phyloP scores from a whole-genome alignment of 2,888 invertebrate genomes.

The Mayetiola destructor region DNA sequence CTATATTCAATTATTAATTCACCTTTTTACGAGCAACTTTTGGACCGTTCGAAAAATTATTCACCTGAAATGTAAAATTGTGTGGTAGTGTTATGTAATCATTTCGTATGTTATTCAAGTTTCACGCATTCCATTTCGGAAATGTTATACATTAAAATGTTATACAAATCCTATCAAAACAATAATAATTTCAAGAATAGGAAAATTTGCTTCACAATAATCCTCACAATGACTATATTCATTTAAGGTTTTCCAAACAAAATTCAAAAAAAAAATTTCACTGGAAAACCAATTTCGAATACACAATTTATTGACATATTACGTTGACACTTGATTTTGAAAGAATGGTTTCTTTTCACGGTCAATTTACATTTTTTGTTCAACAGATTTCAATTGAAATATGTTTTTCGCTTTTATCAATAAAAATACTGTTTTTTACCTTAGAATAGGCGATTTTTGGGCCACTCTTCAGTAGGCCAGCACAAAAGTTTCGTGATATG shows the following conservation, averaged over 20 bases:
- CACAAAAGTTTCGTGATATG: constrained; percentile 73
- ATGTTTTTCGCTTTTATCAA: neutral
- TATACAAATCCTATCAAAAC: too few relatives aligned
- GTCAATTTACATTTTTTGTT: neutral
- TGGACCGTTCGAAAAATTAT: constrained; percentile 58
- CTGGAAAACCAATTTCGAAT: too few relatives aligned
- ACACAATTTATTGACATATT: neutral
- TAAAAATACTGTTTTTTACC: constrained; percentile 38
- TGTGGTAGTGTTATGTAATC: neutral
- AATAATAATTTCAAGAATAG: too few relatives aligned
- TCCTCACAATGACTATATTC: too few relatives aligned
- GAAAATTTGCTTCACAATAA: too few relatives aligned
- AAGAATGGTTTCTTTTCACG: too few relatives aligned
- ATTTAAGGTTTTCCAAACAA: too few relatives aligned
- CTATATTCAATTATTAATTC: constrained; percentile 31
- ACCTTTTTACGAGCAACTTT: constrained; percentile 64
- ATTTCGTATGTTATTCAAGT: too few relatives aligned
- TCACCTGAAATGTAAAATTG: constrained; percentile 43
- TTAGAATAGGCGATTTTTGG: constrained; percentile 52
- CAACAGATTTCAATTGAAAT: neutral
- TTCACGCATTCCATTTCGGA: too few relatives aligned
- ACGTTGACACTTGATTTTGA: too few relatives aligned
- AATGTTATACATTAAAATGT: too few relatives aligned
- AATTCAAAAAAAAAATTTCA: too few relatives aligned
- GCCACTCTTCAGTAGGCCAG: constrained; percentile 64